Evolutionary conservation across 2,888 invertebrate species (phyloP), one percentile per base, ranked within the genome.

Genomic region (Acleris holmiana): DNA sequence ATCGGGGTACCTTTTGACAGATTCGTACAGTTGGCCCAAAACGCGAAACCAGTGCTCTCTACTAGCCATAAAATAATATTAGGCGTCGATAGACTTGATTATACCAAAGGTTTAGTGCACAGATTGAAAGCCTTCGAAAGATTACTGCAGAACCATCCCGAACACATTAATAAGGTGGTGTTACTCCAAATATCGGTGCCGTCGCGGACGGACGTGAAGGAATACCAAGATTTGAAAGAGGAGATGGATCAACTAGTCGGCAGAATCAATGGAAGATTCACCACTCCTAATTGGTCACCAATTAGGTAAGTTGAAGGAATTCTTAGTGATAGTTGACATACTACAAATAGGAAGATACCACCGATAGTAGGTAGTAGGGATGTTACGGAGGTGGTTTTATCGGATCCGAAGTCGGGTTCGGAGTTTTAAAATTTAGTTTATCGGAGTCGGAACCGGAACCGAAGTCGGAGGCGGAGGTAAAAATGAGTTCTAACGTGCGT

Each of bases 231-330:
- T 71, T 88, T 98, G 64, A 98, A 98, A 78, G 96, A 98, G 75
- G 97, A 97, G 83, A 96, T 98, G 93, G 98, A 98, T 84, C 97
- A 98, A 78, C 82, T 98, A 57, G 97, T 98, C 53, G 98, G 97
- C 18, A 93, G 96, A 65, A 98, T 98, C 66, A 98, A 98, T 80
- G 98, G 98, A 17, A 94, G 96, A 64, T 98, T 98, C 77, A 97
- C 97, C 0, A 98, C 97, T 0, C 96, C 97, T 0, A 97, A 97
- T 82, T 98, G 98, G 98, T 97, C 98, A 0, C 98, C 98, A 0
- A 98, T 98, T 71, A 94, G 95, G 86, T 93, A 72, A 76, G 73
- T 68, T 25, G 17, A 54, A 17, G 10, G 15, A 21, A 46, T 49
- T 48, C 35, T 35, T 4, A 35, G 35, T 13, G 10, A 35, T 13